Evolutionary conservation across 1,140 invertebrate species (phyloP).

Genomic region (Temnothorax nylanderi): DNA sequence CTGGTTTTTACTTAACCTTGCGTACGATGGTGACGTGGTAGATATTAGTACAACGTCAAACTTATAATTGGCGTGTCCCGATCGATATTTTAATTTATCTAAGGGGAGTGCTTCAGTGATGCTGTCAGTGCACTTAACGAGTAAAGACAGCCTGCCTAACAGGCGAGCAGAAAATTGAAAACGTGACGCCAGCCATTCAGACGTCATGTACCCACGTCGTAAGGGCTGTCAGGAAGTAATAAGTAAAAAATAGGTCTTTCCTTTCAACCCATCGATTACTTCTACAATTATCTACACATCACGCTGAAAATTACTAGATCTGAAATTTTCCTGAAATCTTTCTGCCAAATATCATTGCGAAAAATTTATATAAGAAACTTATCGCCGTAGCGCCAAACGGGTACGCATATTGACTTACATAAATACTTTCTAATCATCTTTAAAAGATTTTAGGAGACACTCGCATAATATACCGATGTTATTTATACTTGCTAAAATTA

Average conservation of each 20-base stretch:
- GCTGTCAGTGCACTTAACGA: constrained; percentile 82
- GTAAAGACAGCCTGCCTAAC: constrained; percentile 81
- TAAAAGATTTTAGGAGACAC: background rate
- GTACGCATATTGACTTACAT: background rate
- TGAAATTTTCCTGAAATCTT: background rate
- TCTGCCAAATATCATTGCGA: background rate
- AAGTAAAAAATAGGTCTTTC: constrained; percentile 80
- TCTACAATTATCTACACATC: constrained; percentile 71
- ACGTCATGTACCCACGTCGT: constrained; percentile 76
- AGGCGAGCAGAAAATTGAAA: constrained; percentile 84
- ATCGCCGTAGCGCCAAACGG: background rate
- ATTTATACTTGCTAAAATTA: background rate
- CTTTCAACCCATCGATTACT: constrained; percentile 76
- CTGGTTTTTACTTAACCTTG: constrained; percentile 66
- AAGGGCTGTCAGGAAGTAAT: constrained; percentile 78
- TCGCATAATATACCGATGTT: background rate
- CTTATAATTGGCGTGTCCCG: constrained; percentile 83
- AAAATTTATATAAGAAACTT: background rate
- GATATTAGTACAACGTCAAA: constrained; percentile 83
- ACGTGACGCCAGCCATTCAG: constrained; percentile 82
- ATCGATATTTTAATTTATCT: constrained; percentile 85
- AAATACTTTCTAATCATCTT: background rate
- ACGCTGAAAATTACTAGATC: constrained; percentile 14
- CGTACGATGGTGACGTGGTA: constrained; percentile 71
- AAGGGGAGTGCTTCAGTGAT: constrained; percentile 79